phyloP scores from a whole-genome alignment of 23 tunicate genomes.

The Trididemnum clinides region DNA sequence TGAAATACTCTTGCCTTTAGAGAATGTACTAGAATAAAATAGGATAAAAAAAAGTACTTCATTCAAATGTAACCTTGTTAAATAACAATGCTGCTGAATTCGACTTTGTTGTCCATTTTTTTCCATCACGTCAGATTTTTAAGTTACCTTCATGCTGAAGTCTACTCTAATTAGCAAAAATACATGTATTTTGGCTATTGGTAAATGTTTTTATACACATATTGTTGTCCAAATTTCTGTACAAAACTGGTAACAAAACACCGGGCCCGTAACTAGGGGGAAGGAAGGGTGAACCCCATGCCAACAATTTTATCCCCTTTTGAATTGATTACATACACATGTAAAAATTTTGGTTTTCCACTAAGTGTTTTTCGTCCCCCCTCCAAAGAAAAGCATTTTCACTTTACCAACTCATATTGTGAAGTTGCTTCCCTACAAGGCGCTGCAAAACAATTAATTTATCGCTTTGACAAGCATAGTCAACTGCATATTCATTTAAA shows the following conservation, averaged over 20 bases:
- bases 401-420: too few relatives aligned
- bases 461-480: too few relatives aligned
- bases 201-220: neutral
- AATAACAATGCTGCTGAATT: conserved; percentile 7
- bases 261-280: neutral
- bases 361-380: neutral
- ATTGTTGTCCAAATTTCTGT: neutral
- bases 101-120: conserved; percentile 1
- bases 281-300: neutral
- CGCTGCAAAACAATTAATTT: neutral
- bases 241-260: conserved; percentile 1
- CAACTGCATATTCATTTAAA: too few relatives aligned
- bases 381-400: too few relatives aligned
- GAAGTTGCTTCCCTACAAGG: neutral
- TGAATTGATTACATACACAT: neutral
- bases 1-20: too few relatives aligned
- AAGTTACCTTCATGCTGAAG: too few relatives aligned
- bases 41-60: too few relatives aligned
- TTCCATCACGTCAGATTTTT: too few relatives aligned
- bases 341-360: neutral
- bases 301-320: neutral
- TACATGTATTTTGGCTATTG: conserved; percentile 11
- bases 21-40: too few relatives aligned
- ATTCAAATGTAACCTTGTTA: too few relatives aligned
- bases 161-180: too few relatives aligned